Conservation (phyloP, 2,113 vertebrate genomes). For the Fregetta grallaria region DNA sequence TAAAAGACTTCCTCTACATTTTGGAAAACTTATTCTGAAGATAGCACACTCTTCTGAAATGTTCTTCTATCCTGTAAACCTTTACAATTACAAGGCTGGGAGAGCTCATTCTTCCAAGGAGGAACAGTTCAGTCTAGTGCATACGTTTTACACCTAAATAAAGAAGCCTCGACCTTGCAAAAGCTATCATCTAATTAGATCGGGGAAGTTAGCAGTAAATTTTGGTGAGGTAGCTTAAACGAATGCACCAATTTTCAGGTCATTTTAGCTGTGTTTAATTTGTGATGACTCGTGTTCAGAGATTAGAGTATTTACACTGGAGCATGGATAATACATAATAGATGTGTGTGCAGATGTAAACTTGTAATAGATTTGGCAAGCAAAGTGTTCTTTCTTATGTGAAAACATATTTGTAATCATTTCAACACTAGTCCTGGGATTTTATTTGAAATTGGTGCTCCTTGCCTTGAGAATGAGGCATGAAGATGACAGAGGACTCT, state of each 20-base stretch:
- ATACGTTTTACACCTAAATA: background rate
- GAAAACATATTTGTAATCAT: background rate
- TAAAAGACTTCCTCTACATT: background rate
- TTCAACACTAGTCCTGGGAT: background rate
- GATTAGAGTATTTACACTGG: conserved; percentile 12
- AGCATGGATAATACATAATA: background rate
- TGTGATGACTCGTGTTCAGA: background rate
- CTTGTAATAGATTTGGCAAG: background rate
- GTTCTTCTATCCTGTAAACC: background rate
- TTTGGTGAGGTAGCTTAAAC: background rate
- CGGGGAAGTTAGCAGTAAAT: background rate
- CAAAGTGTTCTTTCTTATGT: background rate
- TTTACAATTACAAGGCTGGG: background rate
- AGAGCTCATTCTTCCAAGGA: background rate
- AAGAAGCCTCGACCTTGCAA: background rate
- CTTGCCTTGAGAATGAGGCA: background rate
- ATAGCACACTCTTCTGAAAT: background rate
- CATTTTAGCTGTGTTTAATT: background rate
- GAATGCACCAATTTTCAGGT: background rate
- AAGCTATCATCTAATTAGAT: background rate
- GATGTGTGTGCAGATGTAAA: background rate
- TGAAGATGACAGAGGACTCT: background rate
- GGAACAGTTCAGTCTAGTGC: background rate
- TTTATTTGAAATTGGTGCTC: background rate
- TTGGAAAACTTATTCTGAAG: background rate